Base-by-base conservation (phyloP, 2,113 vertebrate genomes). In the Onychorhynchus coronatus region DNA sequence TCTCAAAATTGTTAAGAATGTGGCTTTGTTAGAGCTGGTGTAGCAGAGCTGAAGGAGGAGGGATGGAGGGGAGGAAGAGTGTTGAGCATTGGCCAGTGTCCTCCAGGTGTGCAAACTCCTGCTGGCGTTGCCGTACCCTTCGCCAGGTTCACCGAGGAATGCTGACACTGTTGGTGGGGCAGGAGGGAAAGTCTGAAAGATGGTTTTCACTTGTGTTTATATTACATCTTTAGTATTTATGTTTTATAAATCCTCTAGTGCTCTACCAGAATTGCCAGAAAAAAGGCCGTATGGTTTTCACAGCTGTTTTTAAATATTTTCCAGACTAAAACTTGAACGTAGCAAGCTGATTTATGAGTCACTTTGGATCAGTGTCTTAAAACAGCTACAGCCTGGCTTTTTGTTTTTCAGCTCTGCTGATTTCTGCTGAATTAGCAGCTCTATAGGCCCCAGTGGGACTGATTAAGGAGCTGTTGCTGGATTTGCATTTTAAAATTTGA, bases 371-470 rank as follows among this genome's bases (percentile, higher is more conserved):
- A 98, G 96, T 98, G 98, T 99, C 97, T 99, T 98, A 98, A 98
- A 99, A 98, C 96, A 98, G 98, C 98, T 98, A 98, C 97, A 97
- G 96, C 97, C 96, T 97, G 96, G 93, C 90, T 98, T 98, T 99
- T 98, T 99, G 98, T 99, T 99, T 99, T 98, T 98, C 98, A 98
- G 97, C 98, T 98, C 98, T 98, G 98, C 97, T 98, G 98, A 98
- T 99, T 99, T 99, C 98, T 99, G 99, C 98, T 99, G 99, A 99
- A 99, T 99, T 99, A 98, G 99, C 99, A 99, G 97, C 97, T 98
- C 97, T 98, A 73, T 97, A 97, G 96, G 98, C 98, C 98, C 98
- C 96, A 95, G 97, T 98, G 99, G 98, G 97, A 97, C 98, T 98
- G 98, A 98, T 99, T 99, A 99, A 98, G 98, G 98, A 98, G 97